Base-by-base conservation (phyloP, 2,797 vertebrate species). In the Hyperoplus immaculatus region DNA sequence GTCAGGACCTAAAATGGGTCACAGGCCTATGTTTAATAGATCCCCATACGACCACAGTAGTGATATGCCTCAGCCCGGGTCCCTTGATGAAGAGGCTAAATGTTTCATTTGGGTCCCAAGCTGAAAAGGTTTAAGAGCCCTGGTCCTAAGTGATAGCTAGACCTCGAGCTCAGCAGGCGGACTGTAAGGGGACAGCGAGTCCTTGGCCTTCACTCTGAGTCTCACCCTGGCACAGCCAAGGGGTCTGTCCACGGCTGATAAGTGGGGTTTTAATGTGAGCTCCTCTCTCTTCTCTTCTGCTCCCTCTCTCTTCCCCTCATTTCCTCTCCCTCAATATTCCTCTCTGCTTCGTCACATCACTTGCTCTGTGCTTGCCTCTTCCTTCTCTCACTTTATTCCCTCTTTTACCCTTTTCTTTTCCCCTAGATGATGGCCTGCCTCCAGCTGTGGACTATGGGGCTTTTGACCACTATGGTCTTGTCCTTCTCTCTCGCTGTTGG, bases 221-320 rank as follows among this genome's bases (percentile, higher is more conserved):
- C 85, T 91, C 87, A 78, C 70, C 81, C 84, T 79, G 84, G 87
- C 89, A 83, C 89, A 77, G 80, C 15, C 73, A 85, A 70, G 77
- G 59, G 43, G 87, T 91, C 91, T 93, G 93, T 87, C 87, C 80
- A 38, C n/a, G 14, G 82, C 89, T 94, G 93, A 94, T 94, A 93
- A 94, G 86, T 90, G 90, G 29, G 29, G 91, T 86, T 92, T 93
- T 93, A 92, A 92, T 92, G 85, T 89, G 87, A 92, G 88, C 89
- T 81, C 72, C 76, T 85, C 82, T 79, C 58, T 77, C 56, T 53
- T 83, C 63, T 51, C 61, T 73, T 77, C 69, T 68, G 60, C 67
- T 69, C 73, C 72, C 76, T 74, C 80, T 69, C 75, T 72, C 53
- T 62, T 64, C 63, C 63, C 65, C 65, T 77, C 53, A n/a, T 82